Percentiles rank a stretch among this genome's conserved stretches.
These are phyloP conservation scores for Sardina pilchardus DNA, from an alignment of 2,113 vertebrate species.

Conservation along the genomic window DNA sequence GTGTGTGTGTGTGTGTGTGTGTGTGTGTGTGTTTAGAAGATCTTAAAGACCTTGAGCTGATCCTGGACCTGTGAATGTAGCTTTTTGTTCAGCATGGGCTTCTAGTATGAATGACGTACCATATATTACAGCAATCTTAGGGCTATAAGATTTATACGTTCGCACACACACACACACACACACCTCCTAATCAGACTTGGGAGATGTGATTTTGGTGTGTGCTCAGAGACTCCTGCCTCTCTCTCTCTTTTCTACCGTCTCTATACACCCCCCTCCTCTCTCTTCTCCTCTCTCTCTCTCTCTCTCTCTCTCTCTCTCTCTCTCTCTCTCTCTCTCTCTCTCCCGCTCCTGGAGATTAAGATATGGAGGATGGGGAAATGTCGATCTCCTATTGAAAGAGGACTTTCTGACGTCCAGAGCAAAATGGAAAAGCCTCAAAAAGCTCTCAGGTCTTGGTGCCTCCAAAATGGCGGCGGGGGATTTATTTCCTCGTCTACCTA, in stretches of 20 bases:
- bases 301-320: not conserved
- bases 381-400: not conserved
- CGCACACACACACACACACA: not conserved
- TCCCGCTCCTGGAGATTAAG: not conserved
- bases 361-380: not conserved
- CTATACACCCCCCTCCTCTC: too few species aligned
- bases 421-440: not conserved
- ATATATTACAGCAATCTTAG: not conserved
- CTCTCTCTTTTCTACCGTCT: not conserved
- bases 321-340: not conserved
- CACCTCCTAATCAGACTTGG: not conserved
- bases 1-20: constrained; percentile 2
- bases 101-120: not conserved
- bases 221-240: not conserved
- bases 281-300: too few species aligned
- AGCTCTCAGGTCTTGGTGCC: not conserved
- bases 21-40: not conserved
- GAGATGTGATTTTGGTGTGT: not conserved
- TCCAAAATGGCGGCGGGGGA: not conserved
- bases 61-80: not conserved
- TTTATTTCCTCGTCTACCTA: not conserved
- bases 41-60: not conserved
- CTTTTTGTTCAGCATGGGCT: not conserved
- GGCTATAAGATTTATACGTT: not conserved
- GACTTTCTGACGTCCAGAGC: not conserved